Percentiles rank a stretch among this genome's conserved stretches.
Conservation (phyloP, 2,113 vertebrate species). For the Mionectes macconnelli region DNA sequence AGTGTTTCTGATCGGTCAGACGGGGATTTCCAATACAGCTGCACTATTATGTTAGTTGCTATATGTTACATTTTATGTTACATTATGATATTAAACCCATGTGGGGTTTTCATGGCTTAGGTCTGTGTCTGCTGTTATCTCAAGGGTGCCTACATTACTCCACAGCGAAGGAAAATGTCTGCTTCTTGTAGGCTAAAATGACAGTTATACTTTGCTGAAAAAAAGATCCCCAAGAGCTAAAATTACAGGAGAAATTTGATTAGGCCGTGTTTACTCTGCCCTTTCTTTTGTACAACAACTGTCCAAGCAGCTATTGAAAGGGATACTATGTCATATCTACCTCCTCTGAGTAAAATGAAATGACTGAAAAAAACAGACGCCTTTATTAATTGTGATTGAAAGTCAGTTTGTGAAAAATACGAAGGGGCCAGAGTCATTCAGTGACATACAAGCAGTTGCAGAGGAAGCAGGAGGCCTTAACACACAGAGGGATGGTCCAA, state of each 20-base stretch:
- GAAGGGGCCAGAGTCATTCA: background rate
- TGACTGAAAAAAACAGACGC: background rate
- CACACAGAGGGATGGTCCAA: background rate
- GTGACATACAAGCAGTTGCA: background rate
- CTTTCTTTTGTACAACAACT: background rate
- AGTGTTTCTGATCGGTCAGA: background rate
- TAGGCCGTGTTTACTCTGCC: background rate
- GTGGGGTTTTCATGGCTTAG: background rate
- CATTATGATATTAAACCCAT: background rate
- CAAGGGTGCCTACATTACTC: background rate
- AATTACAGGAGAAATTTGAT: background rate
- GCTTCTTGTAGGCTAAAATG: background rate
- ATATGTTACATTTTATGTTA: background rate
- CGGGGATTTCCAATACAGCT: background rate
- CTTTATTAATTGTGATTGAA: slow-evolving; percentile 18
- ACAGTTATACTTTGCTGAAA: background rate
- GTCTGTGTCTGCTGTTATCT: background rate
- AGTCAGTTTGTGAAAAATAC: background rate
- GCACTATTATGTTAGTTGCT: background rate
- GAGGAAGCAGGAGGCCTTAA: background rate
- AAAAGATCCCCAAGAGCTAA: background rate
- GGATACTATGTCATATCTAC: background rate
- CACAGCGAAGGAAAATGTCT: background rate
- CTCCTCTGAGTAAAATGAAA: background rate
- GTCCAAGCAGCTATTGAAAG: background rate